A percentile compares a stretch with the other conserved stretches of the same genome.
Conservation (phyloP, 2,797 vertebrate genomes). For the Rhinichthys osculus region DNA sequence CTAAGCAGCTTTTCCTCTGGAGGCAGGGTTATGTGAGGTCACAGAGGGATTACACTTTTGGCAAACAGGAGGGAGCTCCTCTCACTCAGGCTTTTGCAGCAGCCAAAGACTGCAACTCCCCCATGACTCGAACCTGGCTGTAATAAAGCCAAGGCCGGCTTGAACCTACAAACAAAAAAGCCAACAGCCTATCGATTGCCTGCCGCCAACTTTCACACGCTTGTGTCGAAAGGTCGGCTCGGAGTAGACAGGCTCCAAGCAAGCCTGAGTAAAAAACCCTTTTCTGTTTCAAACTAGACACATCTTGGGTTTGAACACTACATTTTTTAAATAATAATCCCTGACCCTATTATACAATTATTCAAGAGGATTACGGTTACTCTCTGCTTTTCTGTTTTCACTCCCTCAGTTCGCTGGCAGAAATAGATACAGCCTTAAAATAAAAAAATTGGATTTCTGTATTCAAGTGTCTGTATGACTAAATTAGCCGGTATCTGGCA, state of each 20-base stretch:
- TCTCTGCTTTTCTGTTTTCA: slow-evolving; percentile 5
- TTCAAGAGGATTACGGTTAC: slow-evolving; percentile 49
- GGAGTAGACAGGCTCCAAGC: slow-evolving; percentile 75
- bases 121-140: slow-evolving; percentile 78
- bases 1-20: slow-evolving; percentile 85
- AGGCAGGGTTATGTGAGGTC: slow-evolving; percentile 80
- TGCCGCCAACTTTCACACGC: slow-evolving; percentile 77
- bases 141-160: slow-evolving; percentile 82
- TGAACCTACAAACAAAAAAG: slow-evolving; percentile 86
- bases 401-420: slow-evolving; percentile 9
- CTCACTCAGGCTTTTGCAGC: slow-evolving; percentile 72
- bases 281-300: slow-evolving; percentile 52
- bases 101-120: slow-evolving; percentile 73
- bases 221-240: slow-evolving; percentile 77
- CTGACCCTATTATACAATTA: slow-evolving; percentile 51
- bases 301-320: slow-evolving; percentile 34
- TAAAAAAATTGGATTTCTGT: slow-evolving; percentile 4
- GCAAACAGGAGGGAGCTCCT: slow-evolving; percentile 84
- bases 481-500: slow-evolving; percentile 53
- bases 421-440: slow-evolving; percentile 47
- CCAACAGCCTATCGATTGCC: slow-evolving; percentile 84
- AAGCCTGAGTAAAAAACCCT: slow-evolving; percentile 63
- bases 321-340: slow-evolving; percentile 55
- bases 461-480: slow-evolving; percentile 44
- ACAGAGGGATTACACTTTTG: slow-evolving; percentile 84